phyloP scores from a whole-genome alignment of 2,888 invertebrate genomes.

The Terebella lapidaria region DNA sequence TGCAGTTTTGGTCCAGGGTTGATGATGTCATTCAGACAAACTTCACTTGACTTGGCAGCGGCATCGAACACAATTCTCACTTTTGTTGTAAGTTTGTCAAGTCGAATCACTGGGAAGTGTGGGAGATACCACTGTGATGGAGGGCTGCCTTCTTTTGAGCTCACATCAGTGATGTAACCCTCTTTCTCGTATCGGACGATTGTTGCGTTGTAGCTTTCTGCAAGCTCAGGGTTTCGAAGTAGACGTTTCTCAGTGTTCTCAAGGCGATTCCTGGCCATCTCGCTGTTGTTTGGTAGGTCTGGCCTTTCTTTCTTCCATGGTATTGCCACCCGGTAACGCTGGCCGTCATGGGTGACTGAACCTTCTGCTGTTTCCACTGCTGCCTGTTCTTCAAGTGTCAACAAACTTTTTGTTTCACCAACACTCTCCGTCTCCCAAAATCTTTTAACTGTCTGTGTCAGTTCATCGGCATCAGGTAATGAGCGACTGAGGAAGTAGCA shows the following conservation, averaged over 20 bases:
- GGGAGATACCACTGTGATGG: conserved; percentile 18
- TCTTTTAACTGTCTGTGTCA: neutral
- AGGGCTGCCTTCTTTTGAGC: neutral
- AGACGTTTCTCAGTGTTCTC: conserved; percentile 18
- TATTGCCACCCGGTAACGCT: neutral
- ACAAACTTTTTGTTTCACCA: no score
- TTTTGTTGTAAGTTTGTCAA: conserved; percentile 15
- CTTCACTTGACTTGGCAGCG: neutral
- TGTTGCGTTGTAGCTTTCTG: conserved; percentile 9
- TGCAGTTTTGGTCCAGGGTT: conserved; percentile 29
- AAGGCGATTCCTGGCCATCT: no score
- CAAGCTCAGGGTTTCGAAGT: conserved; percentile 9
- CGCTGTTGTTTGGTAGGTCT: neutral
- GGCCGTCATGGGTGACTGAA: neutral
- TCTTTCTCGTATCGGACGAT: conserved; percentile 18
- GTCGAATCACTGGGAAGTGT: conserved; percentile 22
- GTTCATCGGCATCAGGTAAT: neutral
- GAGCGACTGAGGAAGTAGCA: neutral
- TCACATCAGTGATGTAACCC: conserved; percentile 17
- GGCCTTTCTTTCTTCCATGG: neutral
- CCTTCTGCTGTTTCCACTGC: neutral
- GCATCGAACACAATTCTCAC: conserved; percentile 15
- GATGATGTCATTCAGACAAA: conserved; percentile 15
- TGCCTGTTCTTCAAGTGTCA: no score
- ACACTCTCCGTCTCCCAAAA: neutral